phyloP scores from a whole-genome alignment of 2,888 invertebrate species.

The Lycia hirtaria region DNA sequence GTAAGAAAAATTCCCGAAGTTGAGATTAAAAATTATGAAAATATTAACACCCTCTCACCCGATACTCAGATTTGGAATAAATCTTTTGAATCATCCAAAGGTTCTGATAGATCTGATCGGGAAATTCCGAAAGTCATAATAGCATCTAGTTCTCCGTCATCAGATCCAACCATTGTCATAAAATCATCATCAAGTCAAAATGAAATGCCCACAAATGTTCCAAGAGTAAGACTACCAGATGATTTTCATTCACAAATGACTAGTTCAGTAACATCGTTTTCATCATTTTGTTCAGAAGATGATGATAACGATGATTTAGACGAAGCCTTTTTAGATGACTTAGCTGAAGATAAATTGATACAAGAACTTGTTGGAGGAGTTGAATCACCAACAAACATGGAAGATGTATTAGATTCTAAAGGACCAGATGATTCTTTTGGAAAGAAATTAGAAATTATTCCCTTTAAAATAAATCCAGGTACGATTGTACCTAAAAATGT shows the following conservation, averaged over 20 bases:
- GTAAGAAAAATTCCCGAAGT: constrained; percentile 58
- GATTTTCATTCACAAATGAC: constrained; percentile 71
- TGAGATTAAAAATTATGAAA: constrained; percentile 67
- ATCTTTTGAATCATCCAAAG: constrained; percentile 56
- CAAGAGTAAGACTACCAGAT: constrained; percentile 81
- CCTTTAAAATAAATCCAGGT: constrained; percentile 73
- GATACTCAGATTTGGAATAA: constrained; percentile 46
- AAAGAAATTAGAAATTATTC: constrained; percentile 76
- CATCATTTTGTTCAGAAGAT: constrained; percentile 73
- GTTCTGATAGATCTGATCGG: constrained; percentile 53
- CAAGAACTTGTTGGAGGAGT: constrained; percentile 78
- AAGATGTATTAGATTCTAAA: constrained; percentile 71
- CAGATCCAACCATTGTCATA: constrained; percentile 87
- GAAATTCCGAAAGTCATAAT: constrained; percentile 81
- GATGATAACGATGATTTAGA: constrained; percentile 60
- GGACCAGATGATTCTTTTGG: constrained; percentile 73
- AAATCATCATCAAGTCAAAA: constrained; percentile 81
- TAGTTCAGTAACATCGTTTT: constrained; percentile 69
- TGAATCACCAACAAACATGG: constrained; percentile 71
- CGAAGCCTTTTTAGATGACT: constrained; percentile 63
- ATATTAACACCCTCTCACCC: constrained; percentile 65
- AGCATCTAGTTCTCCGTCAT: constrained; percentile 74
- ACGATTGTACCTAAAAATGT: constrained; percentile 57
- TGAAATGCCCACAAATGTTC: constrained; percentile 69
- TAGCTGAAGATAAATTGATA: constrained; percentile 74